Evolutionary conservation across 1,140 invertebrate genomes (phyloP).

Genomic region (Pinna nobilis): DNA sequence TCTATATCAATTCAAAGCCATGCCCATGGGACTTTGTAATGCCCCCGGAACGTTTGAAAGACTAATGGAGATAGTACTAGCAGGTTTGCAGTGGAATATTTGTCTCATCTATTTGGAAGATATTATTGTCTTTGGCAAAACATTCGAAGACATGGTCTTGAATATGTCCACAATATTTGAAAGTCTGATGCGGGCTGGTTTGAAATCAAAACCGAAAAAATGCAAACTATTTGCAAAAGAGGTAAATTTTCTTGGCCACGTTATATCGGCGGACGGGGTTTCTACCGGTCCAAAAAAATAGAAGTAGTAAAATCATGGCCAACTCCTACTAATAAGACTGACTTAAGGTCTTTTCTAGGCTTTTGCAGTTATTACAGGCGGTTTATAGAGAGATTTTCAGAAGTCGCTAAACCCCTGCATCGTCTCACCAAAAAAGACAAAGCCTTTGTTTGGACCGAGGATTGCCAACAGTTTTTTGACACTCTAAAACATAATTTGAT

Average conservation of each 20-base stretch:
- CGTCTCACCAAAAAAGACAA: constrained; percentile 1
- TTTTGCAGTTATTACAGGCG: constrained; percentile 25
- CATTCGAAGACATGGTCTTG: too few species aligned
- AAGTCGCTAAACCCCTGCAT: constrained; percentile 14
- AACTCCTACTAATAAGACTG: not conserved
- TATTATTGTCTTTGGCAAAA: too few species aligned
- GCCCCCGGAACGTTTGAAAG: too few species aligned
- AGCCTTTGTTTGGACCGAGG: constrained; percentile 6
- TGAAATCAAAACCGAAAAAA: too few species aligned
- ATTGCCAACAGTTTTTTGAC: constrained; percentile 25
- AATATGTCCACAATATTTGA: too few species aligned
- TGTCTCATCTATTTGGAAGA: too few species aligned
- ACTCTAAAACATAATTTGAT: constrained; percentile 23
- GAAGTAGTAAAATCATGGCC: not conserved
- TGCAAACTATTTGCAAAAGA: too few species aligned
- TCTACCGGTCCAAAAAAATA: not conserved
- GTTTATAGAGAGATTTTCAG: constrained; percentile 25
- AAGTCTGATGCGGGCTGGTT: too few species aligned
- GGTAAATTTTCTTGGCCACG: not conserved
- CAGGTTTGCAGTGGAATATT: too few species aligned
- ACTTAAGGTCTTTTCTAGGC: constrained; percentile 8
- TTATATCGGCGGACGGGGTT: not conserved
- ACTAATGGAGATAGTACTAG: too few species aligned
- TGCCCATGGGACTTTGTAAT: too few species aligned
- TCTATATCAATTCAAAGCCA: too few species aligned